Evolutionary conservation across 2,113 vertebrate species (phyloP), one percentile per base, ranked within the genome.

Genomic region (Rhodinocichla rosea): DNA sequence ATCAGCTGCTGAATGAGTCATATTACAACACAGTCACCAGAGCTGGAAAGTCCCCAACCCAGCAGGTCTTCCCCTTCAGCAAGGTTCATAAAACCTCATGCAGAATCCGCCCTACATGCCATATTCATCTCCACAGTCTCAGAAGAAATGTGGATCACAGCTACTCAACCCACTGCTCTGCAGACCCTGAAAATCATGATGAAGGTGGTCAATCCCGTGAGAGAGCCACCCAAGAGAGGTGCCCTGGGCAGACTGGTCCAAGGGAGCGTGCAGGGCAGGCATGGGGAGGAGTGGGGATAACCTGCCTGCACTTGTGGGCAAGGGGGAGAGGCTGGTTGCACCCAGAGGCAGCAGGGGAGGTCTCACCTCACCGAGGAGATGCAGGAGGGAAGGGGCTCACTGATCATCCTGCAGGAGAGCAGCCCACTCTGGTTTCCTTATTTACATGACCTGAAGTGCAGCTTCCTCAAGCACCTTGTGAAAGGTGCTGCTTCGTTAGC

Each of bases 21-120:
- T 60, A 83, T 14, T 52, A 80, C 40, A 30, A 65, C 28, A 63
- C 53, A 88, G 89, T 50, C 83, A 77, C 62, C 55, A 52, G 91
- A 83, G 59, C 57, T 86, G 86, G 57, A 56, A 93, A 96, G 83
- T 83, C 80, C 79, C 68, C 71, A 90, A n/a, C 49, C 27, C 86
- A 90, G 88, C 75, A 92, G 62, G 65, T 40, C 65, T 74, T 47
- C 70, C 70, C 65, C 55, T 88, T 82, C 70, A 85, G 60, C 49
- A 74, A 82, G 37, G 32, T 60, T 27, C 32, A 78, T 14, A 69
- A 11, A 92, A 67, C 22, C 70, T 79, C 60, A 56, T 9, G 26
- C 39, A 63, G 52, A 88, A 76, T 75, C 47, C 0, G 0, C 52
- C n/a, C 47, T 10, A 16, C 6, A n/a, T 5, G n/a, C 12, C 33